These are phyloP conservation scores for Spilogale gracilis DNA, from an alignment of 2,113 vertebrate species.

Conservation along the genomic window DNA sequence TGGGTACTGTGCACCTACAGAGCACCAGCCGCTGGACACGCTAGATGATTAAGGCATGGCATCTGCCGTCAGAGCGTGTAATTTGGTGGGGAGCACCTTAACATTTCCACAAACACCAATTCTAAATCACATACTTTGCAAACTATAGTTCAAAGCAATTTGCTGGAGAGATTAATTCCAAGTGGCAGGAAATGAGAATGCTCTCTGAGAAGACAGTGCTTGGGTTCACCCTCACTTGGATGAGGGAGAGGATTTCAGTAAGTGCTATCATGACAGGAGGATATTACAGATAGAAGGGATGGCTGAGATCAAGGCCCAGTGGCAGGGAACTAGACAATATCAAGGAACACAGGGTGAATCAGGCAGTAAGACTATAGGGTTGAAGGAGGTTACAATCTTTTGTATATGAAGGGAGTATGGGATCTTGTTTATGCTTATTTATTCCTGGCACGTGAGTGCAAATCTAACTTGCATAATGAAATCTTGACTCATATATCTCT, in stretches of 20 bases:
- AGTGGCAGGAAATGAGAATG: background rate
- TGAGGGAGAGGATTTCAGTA: background rate
- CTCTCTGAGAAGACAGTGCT: background rate
- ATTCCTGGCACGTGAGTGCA: background rate
- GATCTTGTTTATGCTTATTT: conserved; percentile 37
- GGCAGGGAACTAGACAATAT: background rate
- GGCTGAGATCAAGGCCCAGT: background rate
- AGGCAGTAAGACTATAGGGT: background rate
- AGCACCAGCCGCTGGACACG: rapidly evolving
- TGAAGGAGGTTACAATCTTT: background rate
- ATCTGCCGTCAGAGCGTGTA: background rate
- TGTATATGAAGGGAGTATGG: background rate
- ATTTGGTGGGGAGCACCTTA: background rate
- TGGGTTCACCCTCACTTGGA: background rate
- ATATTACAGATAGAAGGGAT: background rate
- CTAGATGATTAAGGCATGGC: background rate
- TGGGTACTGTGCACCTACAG: rapidly evolving
- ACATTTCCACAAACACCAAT: background rate
- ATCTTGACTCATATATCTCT: conserved; percentile 45
- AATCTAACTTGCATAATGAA: conserved; percentile 31
- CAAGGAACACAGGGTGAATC: background rate
- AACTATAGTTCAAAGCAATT: conserved; percentile 14
- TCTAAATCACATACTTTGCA: background rate
- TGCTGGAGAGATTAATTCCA: background rate
- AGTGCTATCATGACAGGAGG: background rate